A percentile compares a stretch with the other conserved stretches of the same genome.
Conservation (phyloP, 2,888 invertebrate genomes). For the Dryocosmus kuriphilus region DNA sequence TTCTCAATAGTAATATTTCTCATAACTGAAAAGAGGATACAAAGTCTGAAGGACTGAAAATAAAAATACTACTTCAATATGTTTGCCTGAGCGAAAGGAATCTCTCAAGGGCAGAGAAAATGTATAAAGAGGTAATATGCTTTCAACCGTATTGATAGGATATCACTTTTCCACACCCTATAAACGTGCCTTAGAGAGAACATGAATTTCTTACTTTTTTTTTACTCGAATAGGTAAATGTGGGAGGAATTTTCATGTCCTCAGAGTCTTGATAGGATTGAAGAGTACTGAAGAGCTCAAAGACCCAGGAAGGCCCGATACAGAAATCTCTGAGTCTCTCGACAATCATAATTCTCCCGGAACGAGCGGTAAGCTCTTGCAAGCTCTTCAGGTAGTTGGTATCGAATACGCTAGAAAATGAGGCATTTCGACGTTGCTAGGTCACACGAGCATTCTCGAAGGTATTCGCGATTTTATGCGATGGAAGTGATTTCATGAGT, state of each 20-base stretch:
- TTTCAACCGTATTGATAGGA: conserved; percentile 33
- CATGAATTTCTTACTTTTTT: too few relatives aligned
- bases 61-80: background rate
- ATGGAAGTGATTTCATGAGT: conserved; percentile 58
- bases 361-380: conserved; percentile 37
- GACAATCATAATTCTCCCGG: conserved; percentile 37
- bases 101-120: conserved; percentile 5
- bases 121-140: conserved; percentile 28
- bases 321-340: conserved; percentile 34
- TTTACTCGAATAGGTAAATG: conserved; percentile 36
- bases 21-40: too few relatives aligned
- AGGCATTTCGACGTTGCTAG: conserved; percentile 55
- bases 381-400: conserved; percentile 23
- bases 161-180: conserved; percentile 35
- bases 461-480: conserved; percentile 44
- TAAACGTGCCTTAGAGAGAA: too few relatives aligned
- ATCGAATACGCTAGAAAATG: conserved; percentile 30
- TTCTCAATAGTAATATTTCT: too few relatives aligned
- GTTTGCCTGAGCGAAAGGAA: conserved; percentile 18
- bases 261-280: conserved; percentile 35
- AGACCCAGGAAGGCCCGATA: conserved; percentile 37
- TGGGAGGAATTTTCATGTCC: conserved; percentile 38
- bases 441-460: conserved; percentile 53
- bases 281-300: conserved; percentile 14
- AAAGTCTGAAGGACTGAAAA: background rate